Evolutionary conservation across 2,888 invertebrate genomes (phyloP).

Genomic region (Heliconius ethilla): DNA sequence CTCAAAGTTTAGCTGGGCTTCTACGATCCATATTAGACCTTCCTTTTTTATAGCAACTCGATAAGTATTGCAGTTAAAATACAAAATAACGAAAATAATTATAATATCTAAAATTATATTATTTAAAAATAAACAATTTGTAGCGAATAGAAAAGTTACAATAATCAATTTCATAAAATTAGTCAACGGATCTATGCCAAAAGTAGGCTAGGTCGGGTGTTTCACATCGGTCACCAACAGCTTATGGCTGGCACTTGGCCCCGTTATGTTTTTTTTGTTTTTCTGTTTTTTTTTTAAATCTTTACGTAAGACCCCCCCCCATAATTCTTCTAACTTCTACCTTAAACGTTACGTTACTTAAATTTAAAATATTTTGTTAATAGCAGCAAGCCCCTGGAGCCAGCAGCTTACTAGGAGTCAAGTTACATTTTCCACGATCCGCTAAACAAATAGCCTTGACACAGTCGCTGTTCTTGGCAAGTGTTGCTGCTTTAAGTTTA

Average conservation of each 20-base stretch:
- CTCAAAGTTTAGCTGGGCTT: no score
- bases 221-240: constrained; percentile 54
- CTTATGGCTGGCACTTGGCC: constrained; percentile 52
- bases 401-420: background rate
- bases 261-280: constrained; percentile 39
- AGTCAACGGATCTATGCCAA: constrained; percentile 35
- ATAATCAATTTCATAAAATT: constrained; percentile 30
- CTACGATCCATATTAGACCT: no score
- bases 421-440: constrained; percentile 27
- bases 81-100: no score
- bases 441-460: constrained; percentile 25
- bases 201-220: constrained; percentile 52
- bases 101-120: no score
- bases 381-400: background rate
- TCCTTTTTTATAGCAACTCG: no score
- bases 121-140: no score
- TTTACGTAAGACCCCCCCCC: no score
- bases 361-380: background rate
- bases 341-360: background rate
- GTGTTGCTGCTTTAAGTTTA: constrained; percentile 19
- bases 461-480: constrained; percentile 31
- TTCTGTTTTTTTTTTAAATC: constrained; percentile 26
- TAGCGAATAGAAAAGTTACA: background rate
- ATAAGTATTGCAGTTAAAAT: no score
- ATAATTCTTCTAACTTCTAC: no score